These are phyloP conservation scores for Zaprionus kolodkinae DNA, from an alignment of 1,140 invertebrate species.

Conservation along the genomic window DNA sequence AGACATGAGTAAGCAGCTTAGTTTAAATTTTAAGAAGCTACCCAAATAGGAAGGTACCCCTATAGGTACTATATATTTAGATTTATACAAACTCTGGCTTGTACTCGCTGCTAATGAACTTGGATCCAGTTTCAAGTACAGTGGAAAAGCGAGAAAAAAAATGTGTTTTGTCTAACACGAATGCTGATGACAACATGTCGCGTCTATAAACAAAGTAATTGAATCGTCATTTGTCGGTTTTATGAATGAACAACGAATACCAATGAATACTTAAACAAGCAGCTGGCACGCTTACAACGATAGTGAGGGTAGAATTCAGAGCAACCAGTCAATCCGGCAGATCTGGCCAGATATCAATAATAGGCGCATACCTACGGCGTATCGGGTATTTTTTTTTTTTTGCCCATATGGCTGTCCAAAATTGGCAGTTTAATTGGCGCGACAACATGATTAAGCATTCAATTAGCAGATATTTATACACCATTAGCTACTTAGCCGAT, in stretches of 20 bases:
- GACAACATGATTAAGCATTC: slow-evolving; percentile 60
- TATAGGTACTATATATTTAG: background rate
- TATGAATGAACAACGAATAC: slow-evolving; percentile 43
- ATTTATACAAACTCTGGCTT: background rate
- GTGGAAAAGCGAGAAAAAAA: slow-evolving; percentile 2
- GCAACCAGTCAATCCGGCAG: background rate
- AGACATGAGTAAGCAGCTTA: background rate
- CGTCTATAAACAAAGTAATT: slow-evolving; percentile 54
- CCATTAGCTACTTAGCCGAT: slow-evolving; percentile 74
- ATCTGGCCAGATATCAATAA: background rate
- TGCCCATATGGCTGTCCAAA: slow-evolving; percentile 24
- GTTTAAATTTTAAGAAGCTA: background rate
- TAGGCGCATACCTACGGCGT: background rate
- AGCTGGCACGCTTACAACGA: slow-evolving; percentile 37
- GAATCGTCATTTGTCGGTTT: slow-evolving; percentile 42
- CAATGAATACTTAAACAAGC: background rate
- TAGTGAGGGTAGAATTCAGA: background rate
- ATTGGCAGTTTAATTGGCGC: slow-evolving; percentile 27
- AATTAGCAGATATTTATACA: slow-evolving; percentile 71
- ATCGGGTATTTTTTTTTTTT: slow-evolving; percentile 7
- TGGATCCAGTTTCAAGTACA: slow-evolving; percentile 39
- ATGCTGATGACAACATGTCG: slow-evolving; percentile 60
- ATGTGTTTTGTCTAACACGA: slow-evolving; percentile 36
- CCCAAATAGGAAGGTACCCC: background rate
- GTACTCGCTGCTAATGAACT: slow-evolving; percentile 33